These are phyloP conservation scores for Alloscopus bannaensis DNA, from an alignment of 2,888 invertebrate species.

Conservation along the genomic window DNA sequence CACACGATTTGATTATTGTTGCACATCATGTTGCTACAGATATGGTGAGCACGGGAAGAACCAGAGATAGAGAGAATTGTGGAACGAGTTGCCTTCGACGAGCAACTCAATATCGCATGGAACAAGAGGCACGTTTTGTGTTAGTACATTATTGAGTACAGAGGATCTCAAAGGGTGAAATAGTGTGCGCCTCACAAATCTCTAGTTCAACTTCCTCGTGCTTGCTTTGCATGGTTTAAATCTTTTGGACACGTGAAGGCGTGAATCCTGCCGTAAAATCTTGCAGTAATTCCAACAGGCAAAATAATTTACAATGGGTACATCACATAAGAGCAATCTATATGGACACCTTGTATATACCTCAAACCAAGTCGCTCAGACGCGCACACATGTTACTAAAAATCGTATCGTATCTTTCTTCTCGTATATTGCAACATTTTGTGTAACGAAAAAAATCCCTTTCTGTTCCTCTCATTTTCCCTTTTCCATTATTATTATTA, in stretches of 20 bases:
- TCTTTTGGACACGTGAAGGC: conserved; percentile 49
- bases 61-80: too few relatives aligned
- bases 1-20: conserved; percentile 34
- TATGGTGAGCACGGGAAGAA: too few relatives aligned
- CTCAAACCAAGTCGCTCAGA: too few relatives aligned
- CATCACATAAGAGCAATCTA: neutral
- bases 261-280: conserved; percentile 46
- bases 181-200: too few relatives aligned
- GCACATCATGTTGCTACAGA: neutral
- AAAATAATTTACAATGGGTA: conserved; percentile 43
- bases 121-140: too few relatives aligned
- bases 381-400: too few relatives aligned
- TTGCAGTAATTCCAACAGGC: conserved; percentile 34
- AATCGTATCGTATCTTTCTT: too few relatives aligned
- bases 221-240: conserved; percentile 20
- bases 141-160: conserved; percentile 1
- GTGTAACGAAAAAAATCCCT: conserved; percentile 29
- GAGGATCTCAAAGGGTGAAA: too few relatives aligned
- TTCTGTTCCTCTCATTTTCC: conserved; percentile 20
- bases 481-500: conserved; percentile 25
- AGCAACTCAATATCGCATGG: too few relatives aligned
- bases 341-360: too few relatives aligned
- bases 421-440: conserved; percentile 23
- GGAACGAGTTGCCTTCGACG: too few relatives aligned
- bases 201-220: conserved; percentile 13